Percentiles rank a stretch among this genome's conserved stretches.
These are phyloP conservation scores for Mythimna pallens DNA, from an alignment of 2,888 invertebrate genomes.

Conservation along the genomic window DNA sequence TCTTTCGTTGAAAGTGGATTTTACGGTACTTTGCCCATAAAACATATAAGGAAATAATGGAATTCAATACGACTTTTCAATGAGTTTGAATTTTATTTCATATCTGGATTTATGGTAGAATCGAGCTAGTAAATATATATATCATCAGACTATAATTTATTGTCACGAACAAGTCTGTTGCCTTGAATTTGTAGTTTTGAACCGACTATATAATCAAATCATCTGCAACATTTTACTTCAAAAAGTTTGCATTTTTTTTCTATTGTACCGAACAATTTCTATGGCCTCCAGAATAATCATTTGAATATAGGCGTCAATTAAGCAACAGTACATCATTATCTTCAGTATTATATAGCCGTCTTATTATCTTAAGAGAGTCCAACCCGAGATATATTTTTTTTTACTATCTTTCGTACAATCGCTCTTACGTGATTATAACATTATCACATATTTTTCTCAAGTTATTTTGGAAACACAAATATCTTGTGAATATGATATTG, in stretches of 20 bases:
- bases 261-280: conserved; percentile 20
- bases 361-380: too few species aligned
- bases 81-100: background rate
- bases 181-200: background rate
- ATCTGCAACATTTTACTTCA: conserved; percentile 13
- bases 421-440: too few species aligned
- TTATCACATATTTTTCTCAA: too few species aligned
- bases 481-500: too few species aligned
- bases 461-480: too few species aligned
- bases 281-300: conserved; percentile 1
- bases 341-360: background rate
- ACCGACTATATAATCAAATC: conserved; percentile 19
- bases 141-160: too few species aligned
- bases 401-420: too few species aligned
- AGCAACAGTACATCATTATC: background rate
- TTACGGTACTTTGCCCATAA: background rate
- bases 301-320: conserved; percentile 10
- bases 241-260: conserved; percentile 19
- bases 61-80: conserved; percentile 1
- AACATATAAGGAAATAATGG: conserved; percentile 1
- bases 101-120: background rate
- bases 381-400: too few species aligned
- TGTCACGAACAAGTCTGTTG: background rate
- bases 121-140: background rate
- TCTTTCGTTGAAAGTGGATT: background rate